A percentile compares a stretch with the other conserved stretches of the same genome.
phyloP scores from a whole-genome alignment of 2,888 invertebrate genomes.

The Ceriagrion tenellum region DNA sequence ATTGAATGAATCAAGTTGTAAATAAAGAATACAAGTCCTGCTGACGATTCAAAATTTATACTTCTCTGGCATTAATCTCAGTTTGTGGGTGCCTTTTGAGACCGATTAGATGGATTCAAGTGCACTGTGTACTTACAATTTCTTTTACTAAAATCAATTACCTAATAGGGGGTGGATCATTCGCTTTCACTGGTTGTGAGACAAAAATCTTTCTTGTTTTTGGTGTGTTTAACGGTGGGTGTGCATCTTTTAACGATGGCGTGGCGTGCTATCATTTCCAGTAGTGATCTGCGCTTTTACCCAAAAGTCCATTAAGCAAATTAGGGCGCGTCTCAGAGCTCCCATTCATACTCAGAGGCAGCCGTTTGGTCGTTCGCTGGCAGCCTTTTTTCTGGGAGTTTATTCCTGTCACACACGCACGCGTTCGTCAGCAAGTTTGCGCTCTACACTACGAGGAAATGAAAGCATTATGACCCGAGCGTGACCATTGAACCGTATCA shows the following conservation, averaged over 20 bases:
- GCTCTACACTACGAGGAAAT: neutral
- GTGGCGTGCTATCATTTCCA: neutral
- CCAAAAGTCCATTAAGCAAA: neutral
- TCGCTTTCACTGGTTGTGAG: neutral
- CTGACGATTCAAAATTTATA: too few species aligned
- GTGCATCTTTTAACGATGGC: neutral
- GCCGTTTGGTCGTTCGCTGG: neutral
- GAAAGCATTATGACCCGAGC: too few species aligned
- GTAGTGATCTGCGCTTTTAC: neutral
- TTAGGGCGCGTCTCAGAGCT: neutral
- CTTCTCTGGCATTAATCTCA: too few species aligned
- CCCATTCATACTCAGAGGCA: neutral
- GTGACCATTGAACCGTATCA: too few species aligned
- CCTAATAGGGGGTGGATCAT: too few species aligned
- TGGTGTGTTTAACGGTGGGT: neutral
- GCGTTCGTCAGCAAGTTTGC: neutral
- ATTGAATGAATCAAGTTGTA: too few species aligned
- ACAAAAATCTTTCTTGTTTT: neutral
- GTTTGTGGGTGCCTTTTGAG: too few species aligned
- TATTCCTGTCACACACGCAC: neutral
- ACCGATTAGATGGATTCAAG: too few species aligned
- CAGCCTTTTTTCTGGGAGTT: neutral
- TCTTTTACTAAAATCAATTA: too few species aligned
- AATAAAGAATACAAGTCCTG: too few species aligned
- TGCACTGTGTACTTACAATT: too few species aligned